These are phyloP conservation scores for Ferrisia virgata DNA, from an alignment of 2,888 invertebrate genomes.

Conservation along the genomic window DNA sequence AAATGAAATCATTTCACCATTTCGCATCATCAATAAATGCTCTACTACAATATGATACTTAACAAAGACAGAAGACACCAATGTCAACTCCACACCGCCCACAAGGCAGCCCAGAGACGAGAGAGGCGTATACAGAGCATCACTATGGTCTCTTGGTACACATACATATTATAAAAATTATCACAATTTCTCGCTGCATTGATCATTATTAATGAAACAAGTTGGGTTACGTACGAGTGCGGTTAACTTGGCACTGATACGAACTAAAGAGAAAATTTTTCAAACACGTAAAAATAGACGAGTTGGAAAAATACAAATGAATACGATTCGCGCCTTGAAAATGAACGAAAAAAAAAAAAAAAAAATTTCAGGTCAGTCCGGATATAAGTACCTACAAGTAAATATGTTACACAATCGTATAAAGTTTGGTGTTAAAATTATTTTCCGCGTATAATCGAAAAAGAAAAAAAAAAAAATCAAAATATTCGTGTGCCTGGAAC, in stretches of 20 bases:
- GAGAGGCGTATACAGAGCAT: too few relatives aligned
- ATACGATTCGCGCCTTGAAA: not conserved
- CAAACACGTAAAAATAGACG: not conserved
- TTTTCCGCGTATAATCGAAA: too few relatives aligned
- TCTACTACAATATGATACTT: too few relatives aligned
- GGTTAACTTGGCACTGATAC: not conserved
- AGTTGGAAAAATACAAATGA: not conserved
- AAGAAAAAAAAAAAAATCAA: too few relatives aligned
- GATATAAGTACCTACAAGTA: not conserved
- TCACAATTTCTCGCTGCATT: not conserved
- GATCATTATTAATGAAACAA: slow-evolving; percentile 3
- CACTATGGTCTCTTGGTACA: too few relatives aligned
- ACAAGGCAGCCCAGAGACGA: too few relatives aligned
- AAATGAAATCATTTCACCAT: too few relatives aligned
- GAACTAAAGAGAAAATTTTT: not conserved
- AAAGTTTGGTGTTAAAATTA: not conserved
- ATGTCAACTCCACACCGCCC: too few relatives aligned
- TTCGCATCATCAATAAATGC: too few relatives aligned
- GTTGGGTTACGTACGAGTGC: not conserved
- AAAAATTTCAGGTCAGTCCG: not conserved
- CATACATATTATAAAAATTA: slow-evolving; percentile 20
- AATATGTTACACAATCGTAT: not conserved
- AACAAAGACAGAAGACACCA: too few relatives aligned
- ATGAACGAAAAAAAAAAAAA: not conserved
- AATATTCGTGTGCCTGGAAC: too few relatives aligned